Evolutionary conservation across 2,113 vertebrate genomes (phyloP).

Genomic region (Lagopus muta): DNA sequence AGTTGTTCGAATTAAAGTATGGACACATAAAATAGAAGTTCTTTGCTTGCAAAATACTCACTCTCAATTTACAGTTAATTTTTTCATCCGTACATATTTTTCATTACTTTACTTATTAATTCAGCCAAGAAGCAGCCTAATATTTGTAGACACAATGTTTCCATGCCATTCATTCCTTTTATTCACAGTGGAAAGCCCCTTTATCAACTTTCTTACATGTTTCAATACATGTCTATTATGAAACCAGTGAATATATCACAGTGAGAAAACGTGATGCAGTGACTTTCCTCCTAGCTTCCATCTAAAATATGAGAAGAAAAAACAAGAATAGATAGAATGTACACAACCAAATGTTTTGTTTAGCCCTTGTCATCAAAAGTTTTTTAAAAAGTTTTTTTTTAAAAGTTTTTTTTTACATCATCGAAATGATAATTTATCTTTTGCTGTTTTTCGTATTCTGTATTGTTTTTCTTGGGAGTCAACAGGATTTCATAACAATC

Average conservation of each 20-base stretch:
- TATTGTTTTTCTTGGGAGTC: background rate
- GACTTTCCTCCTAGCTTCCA: background rate
- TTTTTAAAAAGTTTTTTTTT: fast-evolving
- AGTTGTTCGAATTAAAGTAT: background rate
- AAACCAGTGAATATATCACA: background rate
- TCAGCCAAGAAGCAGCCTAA: fast-evolving
- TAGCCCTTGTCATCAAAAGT: background rate
- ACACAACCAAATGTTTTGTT: background rate
- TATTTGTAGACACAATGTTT: background rate
- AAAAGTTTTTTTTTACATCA: background rate
- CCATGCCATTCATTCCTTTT: background rate
- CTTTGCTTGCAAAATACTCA: background rate
- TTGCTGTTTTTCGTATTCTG: background rate
- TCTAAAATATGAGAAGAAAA: background rate
- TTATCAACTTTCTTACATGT: background rate
- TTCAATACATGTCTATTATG: background rate
- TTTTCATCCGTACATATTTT: background rate
- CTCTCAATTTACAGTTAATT: background rate
- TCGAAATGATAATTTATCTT: background rate
- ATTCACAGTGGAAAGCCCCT: background rate
- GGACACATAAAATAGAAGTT: background rate
- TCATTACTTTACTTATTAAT: background rate
- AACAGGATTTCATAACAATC: background rate
- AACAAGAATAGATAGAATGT: background rate
- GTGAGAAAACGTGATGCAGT: background rate